These are phyloP conservation scores for Dusona sp. DNA, from an alignment of 2,888 invertebrate genomes.

Conservation along the genomic window DNA sequence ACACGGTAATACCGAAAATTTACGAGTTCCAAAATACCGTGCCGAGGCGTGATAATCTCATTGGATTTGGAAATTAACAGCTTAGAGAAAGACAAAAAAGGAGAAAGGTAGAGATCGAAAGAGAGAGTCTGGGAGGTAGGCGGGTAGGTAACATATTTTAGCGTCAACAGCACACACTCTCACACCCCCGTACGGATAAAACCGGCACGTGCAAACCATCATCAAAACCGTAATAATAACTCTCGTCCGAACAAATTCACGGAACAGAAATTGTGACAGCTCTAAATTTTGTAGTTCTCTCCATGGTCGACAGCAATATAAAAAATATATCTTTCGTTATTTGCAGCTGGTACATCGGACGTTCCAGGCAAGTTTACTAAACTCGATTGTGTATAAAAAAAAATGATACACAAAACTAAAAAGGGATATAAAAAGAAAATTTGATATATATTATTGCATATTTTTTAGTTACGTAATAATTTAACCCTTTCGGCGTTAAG, in stretches of 20 bases:
- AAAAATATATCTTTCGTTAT: conserved; percentile 3
- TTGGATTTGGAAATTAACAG: conserved; percentile 47
- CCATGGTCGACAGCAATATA: conserved; percentile 3
- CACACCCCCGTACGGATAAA: conserved; percentile 14
- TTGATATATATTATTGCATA: too few species aligned
- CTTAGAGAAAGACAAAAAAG: not conserved
- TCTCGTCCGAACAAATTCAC: conserved; percentile 53
- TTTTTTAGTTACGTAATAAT: not conserved
- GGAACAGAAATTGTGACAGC: conserved; percentile 50
- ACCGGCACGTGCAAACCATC: conserved; percentile 40
- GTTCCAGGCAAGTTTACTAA: too few species aligned
- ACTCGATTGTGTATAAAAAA: not conserved
- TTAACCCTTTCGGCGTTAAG: too few species aligned
- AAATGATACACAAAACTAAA: not conserved
- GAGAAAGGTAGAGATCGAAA: not conserved
- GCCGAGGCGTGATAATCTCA: conserved; percentile 53
- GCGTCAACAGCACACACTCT: conserved; percentile 60
- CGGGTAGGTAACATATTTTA: conserved; percentile 60
- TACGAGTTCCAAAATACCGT: conserved; percentile 44
- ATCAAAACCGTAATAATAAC: conserved; percentile 48
- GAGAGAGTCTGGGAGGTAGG: conserved; percentile 6
- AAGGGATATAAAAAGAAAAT: not conserved
- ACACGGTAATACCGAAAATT: conserved; percentile 37
- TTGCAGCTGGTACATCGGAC: not conserved
- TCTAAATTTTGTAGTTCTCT: conserved; percentile 41